Percentiles rank a stretch among this genome's conserved stretches.
Conservation (phyloP, 2,797 vertebrate genomes). For the Notamacropus eugenii region DNA sequence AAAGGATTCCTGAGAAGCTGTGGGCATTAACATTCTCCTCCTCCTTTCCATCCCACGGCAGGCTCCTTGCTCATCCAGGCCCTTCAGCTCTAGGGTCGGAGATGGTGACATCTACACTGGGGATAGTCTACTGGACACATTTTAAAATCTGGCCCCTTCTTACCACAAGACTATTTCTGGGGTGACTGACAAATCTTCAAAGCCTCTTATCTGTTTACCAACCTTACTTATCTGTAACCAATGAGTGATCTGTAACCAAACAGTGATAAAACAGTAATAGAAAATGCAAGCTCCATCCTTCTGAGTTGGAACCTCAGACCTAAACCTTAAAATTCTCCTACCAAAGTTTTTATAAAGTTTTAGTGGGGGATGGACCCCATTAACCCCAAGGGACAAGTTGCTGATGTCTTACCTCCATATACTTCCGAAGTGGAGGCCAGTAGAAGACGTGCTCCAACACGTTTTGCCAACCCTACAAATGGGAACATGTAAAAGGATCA, state of each 20-base stretch:
- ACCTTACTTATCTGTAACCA: background rate
- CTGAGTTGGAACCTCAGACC: background rate
- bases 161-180: background rate
- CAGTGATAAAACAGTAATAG: background rate
- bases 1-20: background rate
- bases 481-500: constrained; percentile 25
- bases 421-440: constrained; percentile 98
- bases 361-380: fast-evolving
- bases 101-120: background rate
- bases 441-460: constrained; percentile 96
- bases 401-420: constrained; percentile 93
- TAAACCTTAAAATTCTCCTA: background rate
- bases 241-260: background rate
- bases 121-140: background rate
- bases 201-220: background rate
- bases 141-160: background rate
- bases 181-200: background rate
- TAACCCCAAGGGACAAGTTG: fast-evolving
- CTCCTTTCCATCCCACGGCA: background rate
- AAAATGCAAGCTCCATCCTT: background rate
- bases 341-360: background rate
- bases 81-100: background rate
- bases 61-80: background rate
- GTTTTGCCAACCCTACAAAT: constrained; percentile 93
- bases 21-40: background rate